phyloP scores from a whole-genome alignment of 2,888 invertebrate genomes.

The Argynnis bischoffii region DNA sequence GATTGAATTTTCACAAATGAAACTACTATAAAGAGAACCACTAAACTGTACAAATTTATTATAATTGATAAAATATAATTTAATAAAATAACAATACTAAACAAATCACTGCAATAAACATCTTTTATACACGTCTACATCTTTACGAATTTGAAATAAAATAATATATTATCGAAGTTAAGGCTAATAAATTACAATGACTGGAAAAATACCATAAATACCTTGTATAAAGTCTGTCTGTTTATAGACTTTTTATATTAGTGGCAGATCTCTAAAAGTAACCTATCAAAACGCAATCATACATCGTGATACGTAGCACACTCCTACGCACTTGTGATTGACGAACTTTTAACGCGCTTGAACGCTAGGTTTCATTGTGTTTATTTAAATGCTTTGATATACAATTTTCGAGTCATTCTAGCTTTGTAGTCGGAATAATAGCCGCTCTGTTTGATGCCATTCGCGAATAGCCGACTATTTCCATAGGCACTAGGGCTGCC shows the following conservation, averaged over 20 bases:
- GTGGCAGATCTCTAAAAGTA: conserved; percentile 1
- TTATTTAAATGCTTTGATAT: conserved; percentile 45
- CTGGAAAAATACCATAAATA: too few relatives aligned
- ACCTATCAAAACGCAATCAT: conserved; percentile 15
- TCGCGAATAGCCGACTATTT: conserved; percentile 40
- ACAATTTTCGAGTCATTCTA: conserved; percentile 45
- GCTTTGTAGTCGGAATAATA: conserved; percentile 47
- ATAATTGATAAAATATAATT: too few relatives aligned
- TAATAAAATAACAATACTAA: too few relatives aligned
- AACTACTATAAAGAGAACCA: too few relatives aligned
- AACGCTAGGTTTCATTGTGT: conserved; percentile 43
- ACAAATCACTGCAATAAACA: too few relatives aligned
- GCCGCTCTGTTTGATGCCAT: conserved; percentile 41
- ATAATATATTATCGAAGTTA: too few relatives aligned
- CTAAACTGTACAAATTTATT: too few relatives aligned
- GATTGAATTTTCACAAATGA: too few relatives aligned
- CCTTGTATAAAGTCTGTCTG: too few relatives aligned
- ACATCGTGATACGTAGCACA: not conserved
- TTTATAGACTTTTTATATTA: not conserved
- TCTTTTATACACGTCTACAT: too few relatives aligned
- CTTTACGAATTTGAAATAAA: too few relatives aligned
- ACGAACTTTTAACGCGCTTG: conserved; percentile 39
- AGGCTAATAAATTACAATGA: too few relatives aligned
- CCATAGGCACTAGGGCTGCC: conserved; percentile 31
- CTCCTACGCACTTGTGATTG: conserved; percentile 24